Percentiles rank a stretch among this genome's conserved stretches.
Evolutionary conservation across 2,113 vertebrate genomes (phyloP).

Genomic region (Saccopteryx leptura): DNA sequence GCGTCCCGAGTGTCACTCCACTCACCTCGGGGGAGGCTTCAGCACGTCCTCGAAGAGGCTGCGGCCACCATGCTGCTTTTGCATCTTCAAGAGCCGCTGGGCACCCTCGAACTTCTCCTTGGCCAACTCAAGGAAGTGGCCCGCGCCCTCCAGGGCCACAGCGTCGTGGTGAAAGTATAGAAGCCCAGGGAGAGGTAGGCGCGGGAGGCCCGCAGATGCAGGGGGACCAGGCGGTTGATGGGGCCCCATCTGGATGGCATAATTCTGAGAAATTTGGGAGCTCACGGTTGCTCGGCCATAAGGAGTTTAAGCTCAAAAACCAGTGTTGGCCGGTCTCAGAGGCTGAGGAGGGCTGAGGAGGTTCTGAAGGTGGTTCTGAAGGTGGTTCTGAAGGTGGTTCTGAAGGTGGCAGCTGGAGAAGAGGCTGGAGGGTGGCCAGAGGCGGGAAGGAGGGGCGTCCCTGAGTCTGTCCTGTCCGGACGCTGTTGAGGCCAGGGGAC

Average conservation of each 20-base stretch:
- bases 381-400: not conserved
- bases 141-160: not conserved
- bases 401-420: not conserved
- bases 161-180: not conserved
- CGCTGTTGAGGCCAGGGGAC: not conserved
- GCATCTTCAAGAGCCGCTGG: not conserved
- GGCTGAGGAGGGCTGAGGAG: not conserved
- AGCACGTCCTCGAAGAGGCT: not conserved
- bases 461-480: not conserved
- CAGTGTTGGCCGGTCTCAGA: not conserved
- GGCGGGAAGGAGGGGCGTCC: not conserved
- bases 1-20: not conserved
- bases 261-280: not conserved
- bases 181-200: not conserved
- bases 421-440: not conserved
- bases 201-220: not conserved
- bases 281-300: not conserved
- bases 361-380: not conserved
- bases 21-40: not conserved
- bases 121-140: not conserved
- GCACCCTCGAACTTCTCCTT: not conserved
- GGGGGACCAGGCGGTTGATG: not conserved
- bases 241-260: not conserved
- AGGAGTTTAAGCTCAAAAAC: not conserved
- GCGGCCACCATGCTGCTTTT: rapidly evolving